These are phyloP conservation scores for Stegodyphus dumicola DNA, from an alignment of 1,140 invertebrate genomes.

Conservation along the genomic window DNA sequence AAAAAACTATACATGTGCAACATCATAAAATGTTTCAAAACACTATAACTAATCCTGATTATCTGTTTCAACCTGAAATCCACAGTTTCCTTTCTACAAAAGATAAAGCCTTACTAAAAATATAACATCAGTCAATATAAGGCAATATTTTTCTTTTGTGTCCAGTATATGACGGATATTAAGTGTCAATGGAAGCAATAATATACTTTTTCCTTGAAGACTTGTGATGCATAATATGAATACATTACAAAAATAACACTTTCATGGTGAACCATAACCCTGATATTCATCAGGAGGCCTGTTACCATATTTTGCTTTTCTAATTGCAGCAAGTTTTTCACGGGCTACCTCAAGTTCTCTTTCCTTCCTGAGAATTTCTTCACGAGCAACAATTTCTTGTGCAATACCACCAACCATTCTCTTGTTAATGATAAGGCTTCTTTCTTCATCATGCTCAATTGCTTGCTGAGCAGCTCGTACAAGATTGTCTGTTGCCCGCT, in stretches of 20 bases:
- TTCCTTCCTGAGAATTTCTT: slow-evolving; percentile 82
- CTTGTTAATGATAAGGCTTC: slow-evolving; percentile 87
- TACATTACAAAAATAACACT: neutral
- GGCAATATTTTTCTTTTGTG: neutral
- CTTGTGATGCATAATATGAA: neutral
- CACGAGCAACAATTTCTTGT: slow-evolving; percentile 87
- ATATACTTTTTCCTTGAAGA: neutral
- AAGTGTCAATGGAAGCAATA: neutral
- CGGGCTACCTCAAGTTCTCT: slow-evolving; percentile 92
- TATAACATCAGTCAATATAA: slow-evolving; percentile 6
- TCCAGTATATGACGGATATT: neutral
- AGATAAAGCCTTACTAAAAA: slow-evolving; percentile 48
- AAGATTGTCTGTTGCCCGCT: slow-evolving; percentile 96
- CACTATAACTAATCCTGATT: too few relatives aligned
- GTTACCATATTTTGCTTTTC: slow-evolving; percentile 71
- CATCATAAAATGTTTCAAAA: too few relatives aligned
- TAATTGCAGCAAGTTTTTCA: slow-evolving; percentile 77
- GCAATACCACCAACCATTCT: slow-evolving; percentile 81
- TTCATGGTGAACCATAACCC: slow-evolving; percentile 59
- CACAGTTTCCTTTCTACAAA: slow-evolving; percentile 32
- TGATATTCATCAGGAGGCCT: slow-evolving; percentile 64
- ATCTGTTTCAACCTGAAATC: neutral
- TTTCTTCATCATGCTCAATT: slow-evolving; percentile 85
- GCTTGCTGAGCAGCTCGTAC: slow-evolving; percentile 94
- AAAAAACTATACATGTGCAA: slow-evolving; percentile 30